Evolutionary conservation across 1,140 invertebrate genomes (phyloP), one percentile per base, ranked within the genome.

Genomic region (Coboldia fuscipes): DNA sequence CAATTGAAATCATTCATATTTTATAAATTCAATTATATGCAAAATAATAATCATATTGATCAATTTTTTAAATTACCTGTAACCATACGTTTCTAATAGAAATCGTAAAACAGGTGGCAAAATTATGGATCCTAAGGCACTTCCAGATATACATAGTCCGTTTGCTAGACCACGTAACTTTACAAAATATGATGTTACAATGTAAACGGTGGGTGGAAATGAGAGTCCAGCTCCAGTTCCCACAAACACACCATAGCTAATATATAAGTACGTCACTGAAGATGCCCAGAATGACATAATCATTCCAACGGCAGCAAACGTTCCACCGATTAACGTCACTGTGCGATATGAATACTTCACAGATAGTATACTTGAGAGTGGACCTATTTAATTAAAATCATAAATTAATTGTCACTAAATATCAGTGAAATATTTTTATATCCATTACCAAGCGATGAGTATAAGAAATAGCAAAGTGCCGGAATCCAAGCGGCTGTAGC

Each of bases 331-430:
- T 19, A 93, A 66, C 4, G 85, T 88, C 13, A 92, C 81, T 8
- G 72, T 81, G n/a, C 81, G 62, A 54, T 90, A 93, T 16, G 88
- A 90, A 63, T 77, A 89, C 49, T 76, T 81, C 30, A 85, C 77
- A 1, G 83, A 88, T 27, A 93, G 59, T 42, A 85, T 74, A 48
- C 83, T 85, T 12, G 88, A 86, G 29, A 96, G 53, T 12, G 88
- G 88, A 44, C 86, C 89, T 74, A 62, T 41, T 52, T 72, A 50
- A 28, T 42, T 41, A 31, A 41, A 41, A 40, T 12, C 14, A 29
- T 6, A 35, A 17, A 17, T 22, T 22, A 17, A 14, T 27, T 20
- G 16, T n/a, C 16, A 38, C 28, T 31, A 22, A 33, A 37, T 14
- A 10, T 24, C 4, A 34, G 10, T 14, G 24, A 36, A 37, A 14